Base-by-base conservation (phyloP, 2,113 vertebrate genomes). In the Mus pahari region DNA sequence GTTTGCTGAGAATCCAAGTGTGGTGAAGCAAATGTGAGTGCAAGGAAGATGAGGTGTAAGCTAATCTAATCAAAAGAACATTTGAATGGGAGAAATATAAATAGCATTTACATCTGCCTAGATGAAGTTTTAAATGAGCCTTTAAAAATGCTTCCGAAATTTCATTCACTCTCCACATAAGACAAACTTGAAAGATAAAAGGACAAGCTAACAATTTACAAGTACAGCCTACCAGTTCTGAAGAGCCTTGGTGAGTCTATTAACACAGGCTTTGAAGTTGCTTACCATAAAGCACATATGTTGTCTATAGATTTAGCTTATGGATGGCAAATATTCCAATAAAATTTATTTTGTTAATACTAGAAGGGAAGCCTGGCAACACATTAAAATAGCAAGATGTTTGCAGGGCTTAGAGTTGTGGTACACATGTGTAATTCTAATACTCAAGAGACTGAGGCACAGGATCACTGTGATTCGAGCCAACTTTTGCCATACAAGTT, bases 161-260 rank as follows among this genome's bases (percentile, higher is more conserved):
- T 97, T 89, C 8, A 8, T 58, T 48, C 31, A 78, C 53, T 96
- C 92, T 94, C 90, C 60, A 89, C 77, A 78, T 36, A 78, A 84
- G 96, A 96, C 91, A 93, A 94, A 87, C 68, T 86, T 75, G 78
- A 92, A 96, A 94, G 86, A 96, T 91, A 94, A 97, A 94, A 97
- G 89, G 20, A 79, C 42, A 93, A 36, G 74, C 31, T 70, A 89
- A 74, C 68, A 89, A 95, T 94, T 95, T 97, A 91, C 45, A 96
- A 95, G 82, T 66, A 42, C 1, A 95, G 81, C 75, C 22, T 0
- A 4, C 33, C 50, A 50, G 53, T 73, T 95, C 82, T 70, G 48
- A 24, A 96, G n/a, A 62, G 42, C 7, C 95, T 97, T 75, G 93
- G 97, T 97, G 73, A 79, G 92, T 95, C 82, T 95, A 26, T 94